Base-by-base conservation (phyloP, 2,888 invertebrate species). In the Hirtodrosophila duncani region DNA sequence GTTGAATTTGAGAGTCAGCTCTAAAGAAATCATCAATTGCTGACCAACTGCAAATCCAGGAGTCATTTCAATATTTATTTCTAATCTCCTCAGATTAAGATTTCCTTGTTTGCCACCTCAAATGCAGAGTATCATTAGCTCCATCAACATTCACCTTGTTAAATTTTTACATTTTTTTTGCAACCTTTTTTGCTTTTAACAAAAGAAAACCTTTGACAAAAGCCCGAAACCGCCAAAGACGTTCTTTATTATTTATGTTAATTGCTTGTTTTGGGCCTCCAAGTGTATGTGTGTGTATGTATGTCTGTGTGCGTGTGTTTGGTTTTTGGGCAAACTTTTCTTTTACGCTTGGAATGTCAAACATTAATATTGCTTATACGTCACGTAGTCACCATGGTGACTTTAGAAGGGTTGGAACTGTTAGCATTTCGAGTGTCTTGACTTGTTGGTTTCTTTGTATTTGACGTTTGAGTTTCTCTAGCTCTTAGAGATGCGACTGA, bases 241-340 rank as follows among this genome's bases (percentile, higher is more conserved):
- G 45, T 64, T 64, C 64, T 63, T 51, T 69, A 64, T 74, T 74
- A 65, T 74, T 61, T 63, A 62, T 63, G 63, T 77, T 81, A 77
- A 77, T 78, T 81, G 70, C 67, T 70, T 67, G 75, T 67, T 65
- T 74, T 67, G 56, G 63, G 60, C 55, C n/a, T 23, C 18, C 13
- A 10, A 9, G 27, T 56, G 60, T 67, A 46, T 49, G 41, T 41
- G 37, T 60, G 62, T 53, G 55, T 44, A 45, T 60, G 39, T 58
- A 31, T 3, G n/a, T 11, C n/a, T 39, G 9, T 20, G 11, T 14
- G 13, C 11, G 10, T n/a, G 24, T 49, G 60, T 14, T 30, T 34
- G 37, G 42, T 30, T 21, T 41, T 48, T 39, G 53, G 33, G 44
- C 31, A 36, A 52, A 21, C 31, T 53, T 39, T 9, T 33, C 7